These are phyloP conservation scores for Lytechinus variegatus DNA, from an alignment of 35 echinoderm and acorn worm genomes.

Conservation along the genomic window DNA sequence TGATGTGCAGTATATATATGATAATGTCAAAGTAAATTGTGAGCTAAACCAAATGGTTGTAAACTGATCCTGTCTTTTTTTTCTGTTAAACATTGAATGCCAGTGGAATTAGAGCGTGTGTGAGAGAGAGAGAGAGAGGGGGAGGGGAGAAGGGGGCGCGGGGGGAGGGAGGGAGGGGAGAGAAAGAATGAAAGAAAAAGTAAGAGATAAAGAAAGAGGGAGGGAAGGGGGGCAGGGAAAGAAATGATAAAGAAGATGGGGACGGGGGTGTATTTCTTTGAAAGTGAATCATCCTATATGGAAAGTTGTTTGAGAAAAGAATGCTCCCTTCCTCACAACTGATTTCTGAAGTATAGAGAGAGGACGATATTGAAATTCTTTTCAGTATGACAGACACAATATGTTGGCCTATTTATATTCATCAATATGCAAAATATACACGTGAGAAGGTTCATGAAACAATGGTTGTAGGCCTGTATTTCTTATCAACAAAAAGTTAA, in stretches of 20 bases:
- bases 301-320: no score
- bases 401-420: no score
- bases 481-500: no score
- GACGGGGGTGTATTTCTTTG: not conserved
- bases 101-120: not conserved
- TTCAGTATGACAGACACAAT: no score
- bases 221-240: not conserved
- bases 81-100: not conserved
- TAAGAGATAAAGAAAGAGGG: not conserved
- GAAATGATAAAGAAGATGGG: not conserved
- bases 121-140: not conserved
- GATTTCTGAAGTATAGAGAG: no score
- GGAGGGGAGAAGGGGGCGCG: not conserved
- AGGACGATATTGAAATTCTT: no score
- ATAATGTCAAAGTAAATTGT: not conserved
- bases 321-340: no score
- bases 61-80: not conserved
- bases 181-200: not conserved
- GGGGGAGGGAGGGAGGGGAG: no score
- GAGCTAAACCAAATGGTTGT: not conserved
- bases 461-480: no score
- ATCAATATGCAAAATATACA: no score
- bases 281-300: no score
- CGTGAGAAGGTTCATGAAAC: no score
- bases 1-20: conserved; percentile 10